Conservation (phyloP, 2,113 vertebrate species). For the Thinocorus orbignyianus region DNA sequence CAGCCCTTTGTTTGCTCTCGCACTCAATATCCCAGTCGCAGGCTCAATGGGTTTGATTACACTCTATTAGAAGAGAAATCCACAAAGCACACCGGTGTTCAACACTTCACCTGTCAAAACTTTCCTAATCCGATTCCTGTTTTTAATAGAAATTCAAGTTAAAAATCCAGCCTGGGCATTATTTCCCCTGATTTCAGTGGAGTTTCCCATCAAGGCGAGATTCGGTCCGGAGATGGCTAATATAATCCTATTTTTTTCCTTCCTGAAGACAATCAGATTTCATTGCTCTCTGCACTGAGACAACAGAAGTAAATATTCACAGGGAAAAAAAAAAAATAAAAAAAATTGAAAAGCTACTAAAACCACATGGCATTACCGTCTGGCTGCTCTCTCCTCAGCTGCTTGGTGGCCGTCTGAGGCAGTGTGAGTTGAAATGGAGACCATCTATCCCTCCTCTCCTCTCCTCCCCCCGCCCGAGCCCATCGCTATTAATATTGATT, state of each 20-base stretch:
- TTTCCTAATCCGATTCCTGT: background rate
- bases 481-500: slow-evolving; percentile 72
- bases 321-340: background rate
- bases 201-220: background rate
- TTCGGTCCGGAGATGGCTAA: slow-evolving; percentile 4
- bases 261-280: slow-evolving; percentile 29
- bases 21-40: background rate
- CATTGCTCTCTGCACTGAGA: slow-evolving; percentile 6
- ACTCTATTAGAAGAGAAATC: background rate
- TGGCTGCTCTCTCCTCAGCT: slow-evolving; percentile 68
- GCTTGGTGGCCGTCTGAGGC: slow-evolving; percentile 66
- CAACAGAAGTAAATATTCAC: slow-evolving; percentile 51
- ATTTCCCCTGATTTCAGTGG: background rate
- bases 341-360: slow-evolving; percentile 23
- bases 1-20: slow-evolving; percentile 59
- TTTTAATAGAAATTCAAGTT: background rate
- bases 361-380: slow-evolving; percentile 68
- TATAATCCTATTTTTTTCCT: background rate
- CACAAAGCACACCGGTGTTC: background rate
- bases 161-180: background rate
- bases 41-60: slow-evolving; percentile 23
- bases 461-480: slow-evolving; percentile 25
- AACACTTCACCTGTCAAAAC: slow-evolving; percentile 11
- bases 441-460: slow-evolving; percentile 61
- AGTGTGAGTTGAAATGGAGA: slow-evolving; percentile 62